Evolutionary conservation across 2,888 invertebrate genomes (phyloP), one percentile per base, ranked within the genome.

Genomic region (Pteria penguin): DNA sequence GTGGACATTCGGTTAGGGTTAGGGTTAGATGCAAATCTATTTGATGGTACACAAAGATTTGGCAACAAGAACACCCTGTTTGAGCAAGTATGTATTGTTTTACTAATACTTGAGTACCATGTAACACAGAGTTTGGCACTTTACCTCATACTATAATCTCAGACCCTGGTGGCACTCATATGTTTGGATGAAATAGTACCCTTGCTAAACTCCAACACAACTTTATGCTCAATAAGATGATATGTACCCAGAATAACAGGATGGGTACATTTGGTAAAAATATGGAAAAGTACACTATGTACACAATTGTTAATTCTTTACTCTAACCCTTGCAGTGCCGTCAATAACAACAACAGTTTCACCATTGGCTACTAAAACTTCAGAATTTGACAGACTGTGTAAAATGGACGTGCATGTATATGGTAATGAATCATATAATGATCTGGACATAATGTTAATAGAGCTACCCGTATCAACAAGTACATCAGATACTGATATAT

Each of bases 71-170:
- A 66, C 69, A n/a, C 67, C 67, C 26, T 3, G 31, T 31, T 52
- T 31, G 11, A 55, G 3, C 4, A 68, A 27, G 32, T 68, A 57
- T 22, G 14, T 14, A 55, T 24, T 55, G 26, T 54, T 55, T 4
- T 57, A 57, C 68, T 57, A 8, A 68, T 57, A 26, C 68, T 22
- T 68, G 68, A 22, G 24, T 24, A 22, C 57, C 68, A 32, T 31
- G 24, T 29, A 31, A 22, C 32, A 55, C 5, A 57, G 55, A 22
- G 3, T 0, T 11, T 5, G 55, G 57, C 31, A 57, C 57, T 68
- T 55, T 68, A 22, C 57, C 68, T 57, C 57, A 57, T 32, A 68
- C n/a, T 24, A 68, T n/a, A 5, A 55, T 54, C 45, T 68, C 68
- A 4, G 68, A 27, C 22, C 57, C 14, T 22, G 68, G 68, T 22